Base-by-base conservation (phyloP, 2,797 vertebrate species). In the Xiphophorus birchmanni region DNA sequence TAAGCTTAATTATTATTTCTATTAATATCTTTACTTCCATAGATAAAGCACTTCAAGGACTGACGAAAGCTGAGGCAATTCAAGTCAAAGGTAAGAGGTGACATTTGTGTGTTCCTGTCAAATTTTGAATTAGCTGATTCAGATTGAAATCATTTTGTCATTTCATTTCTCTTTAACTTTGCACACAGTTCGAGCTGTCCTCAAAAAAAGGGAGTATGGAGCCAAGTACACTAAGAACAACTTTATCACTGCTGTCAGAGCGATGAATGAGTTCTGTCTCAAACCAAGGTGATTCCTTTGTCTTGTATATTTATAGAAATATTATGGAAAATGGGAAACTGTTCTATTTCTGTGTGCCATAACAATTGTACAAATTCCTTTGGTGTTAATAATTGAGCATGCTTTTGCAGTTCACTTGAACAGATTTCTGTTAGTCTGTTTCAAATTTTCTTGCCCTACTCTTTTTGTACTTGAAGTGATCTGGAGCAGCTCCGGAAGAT, bases 231-330 rank as follows among this genome's bases (percentile, higher is more conserved):
- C 97, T 10, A 94, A 99, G 92, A 99, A 99, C 94, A 99, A 99
- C 94, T 99, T 99, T 90, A 99, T 99, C 95, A 99, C 99, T 56
- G 97, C 97, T 83, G 97, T 99, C 86, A 97, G 98, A 97, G 98
- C 99, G 84, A 98, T 99, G 96, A 99, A 99, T 87, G 99, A 99
- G 85, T 99, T 99, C 95, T 99, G 98, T 88, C 97, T 99, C 74
- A 99, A 99, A 94, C 97, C 97, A 93, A 99, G 98, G 99, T 99
- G 95, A 52, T 29, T 77, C 4, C 9, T 26, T 3, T 26, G 32
- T 40, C 12, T 58, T 50, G 6, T 23, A 32, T 50, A 8, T 42
- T 65, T 21, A 42, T 72, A 4, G 21, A 54, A 63, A 44, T 44
- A 18, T 44, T 42, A 45, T 29, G 3, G n/a, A 47, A 73, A 73